Evolutionary conservation across 2,888 invertebrate genomes (phyloP).

Genomic region (Sarcophaga carnaria): DNA sequence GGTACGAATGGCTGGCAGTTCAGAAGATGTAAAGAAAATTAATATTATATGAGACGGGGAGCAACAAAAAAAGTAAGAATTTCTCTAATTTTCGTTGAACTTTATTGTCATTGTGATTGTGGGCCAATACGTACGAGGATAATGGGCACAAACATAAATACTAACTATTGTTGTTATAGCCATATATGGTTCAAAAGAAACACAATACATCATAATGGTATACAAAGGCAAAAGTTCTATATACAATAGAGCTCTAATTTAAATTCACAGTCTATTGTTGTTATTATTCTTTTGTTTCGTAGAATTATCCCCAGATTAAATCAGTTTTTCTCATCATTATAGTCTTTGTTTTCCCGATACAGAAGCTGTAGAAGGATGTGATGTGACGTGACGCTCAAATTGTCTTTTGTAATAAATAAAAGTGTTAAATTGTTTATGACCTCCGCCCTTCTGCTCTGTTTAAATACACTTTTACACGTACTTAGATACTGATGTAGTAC

Average conservation of each 20-base stretch:
- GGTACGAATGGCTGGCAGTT: not conserved
- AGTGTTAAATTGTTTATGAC: slow-evolving; percentile 59
- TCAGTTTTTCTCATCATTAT: slow-evolving; percentile 48
- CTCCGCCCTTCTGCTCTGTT: not conserved
- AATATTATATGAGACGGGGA: not conserved
- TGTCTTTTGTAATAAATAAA: slow-evolving; percentile 23
- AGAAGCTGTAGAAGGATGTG: not conserved
- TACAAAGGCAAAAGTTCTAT: slow-evolving; percentile 39
- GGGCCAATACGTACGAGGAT: slow-evolving; percentile 21
- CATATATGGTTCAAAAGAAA: not conserved
- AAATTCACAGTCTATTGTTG: slow-evolving; percentile 62
- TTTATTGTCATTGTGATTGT: slow-evolving; percentile 54
- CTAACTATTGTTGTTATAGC: not conserved
- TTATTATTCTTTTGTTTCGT: slow-evolving; percentile 54
- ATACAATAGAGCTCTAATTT: slow-evolving; percentile 64
- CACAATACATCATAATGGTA: slow-evolving; percentile 56
- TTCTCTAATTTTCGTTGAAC: not conserved
- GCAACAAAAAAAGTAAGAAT: not conserved
- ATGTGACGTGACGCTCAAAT: not conserved
- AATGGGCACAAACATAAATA: not conserved
- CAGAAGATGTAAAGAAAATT: not conserved
- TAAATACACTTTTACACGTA: not conserved
- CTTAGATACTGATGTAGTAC: not conserved
- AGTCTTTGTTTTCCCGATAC: slow-evolving; percentile 4
- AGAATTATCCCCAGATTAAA: slow-evolving; percentile 62